Evolutionary conservation across 2,797 vertebrate genomes (phyloP), one percentile per base, ranked within the genome.

Genomic region (Acropternis orthonyx): DNA sequence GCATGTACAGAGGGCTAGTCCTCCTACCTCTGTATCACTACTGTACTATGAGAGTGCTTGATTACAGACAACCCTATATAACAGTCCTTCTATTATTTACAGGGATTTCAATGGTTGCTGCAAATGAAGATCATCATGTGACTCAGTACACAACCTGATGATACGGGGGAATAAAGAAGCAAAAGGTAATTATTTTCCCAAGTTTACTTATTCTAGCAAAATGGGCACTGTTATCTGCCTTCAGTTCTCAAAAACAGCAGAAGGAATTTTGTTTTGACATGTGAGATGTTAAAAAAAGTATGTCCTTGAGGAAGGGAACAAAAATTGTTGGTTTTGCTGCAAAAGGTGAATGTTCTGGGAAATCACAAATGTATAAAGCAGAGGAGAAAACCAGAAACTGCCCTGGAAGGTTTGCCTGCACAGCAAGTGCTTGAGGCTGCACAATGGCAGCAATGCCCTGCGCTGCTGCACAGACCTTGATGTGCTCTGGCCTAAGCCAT

Each of bases 51-150:
- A 72, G 14, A 69, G 73, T 61, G 32, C 55, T 77, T 51, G 22
- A 68, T 62, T 52, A 79, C 1, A 83, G 27, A 48, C 30, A 80
- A 18, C 27, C 11, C 43, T 46, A n/a, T 28, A 41, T 56, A 92
- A 44, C 62, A 61, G 56, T 46, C 30, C 55, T 36, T 63, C 22
- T 43, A 30, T 30, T 16, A 77, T 48, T 46, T 89, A 77, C 36
- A 73, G 63, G 54, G 44, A 71, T 65, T 58, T 52, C 44, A 86
- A 11, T 15, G 56, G 77, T 66, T 69, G 59, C 54, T 66, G 54
- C 51, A 73, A 61, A 51, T 9, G 18, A 14, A 54, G 52, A 52
- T 36, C 48, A 52, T n/a, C 1, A 0, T 10, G 9, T 0, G 0
- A 37, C 48, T 49, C 20, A 46, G 24, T 14, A 58, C 4, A 63